phyloP scores from a whole-genome alignment of 1,140 invertebrate species.

The Leptinotarsa undecemlineata region DNA sequence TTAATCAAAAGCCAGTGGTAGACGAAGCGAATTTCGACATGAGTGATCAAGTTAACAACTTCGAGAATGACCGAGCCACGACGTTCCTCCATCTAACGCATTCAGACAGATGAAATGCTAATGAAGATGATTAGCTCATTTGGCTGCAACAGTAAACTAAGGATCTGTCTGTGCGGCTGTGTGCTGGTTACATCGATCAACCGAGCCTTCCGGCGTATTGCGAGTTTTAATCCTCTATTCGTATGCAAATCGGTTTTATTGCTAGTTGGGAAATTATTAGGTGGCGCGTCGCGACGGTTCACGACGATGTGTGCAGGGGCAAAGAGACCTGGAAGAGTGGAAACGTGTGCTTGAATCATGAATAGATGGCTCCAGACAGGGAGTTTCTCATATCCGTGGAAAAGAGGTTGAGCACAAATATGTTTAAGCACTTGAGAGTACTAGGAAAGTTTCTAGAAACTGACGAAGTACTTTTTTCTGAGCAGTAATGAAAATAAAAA shows the following conservation, averaged over 20 bases:
- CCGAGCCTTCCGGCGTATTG: conserved; percentile 36
- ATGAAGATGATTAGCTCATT: conserved; percentile 44
- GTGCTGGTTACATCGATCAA: conserved; percentile 38
- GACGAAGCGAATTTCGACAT: neutral
- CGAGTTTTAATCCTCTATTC: conserved; percentile 50
- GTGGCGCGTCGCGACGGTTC: conserved; percentile 35
- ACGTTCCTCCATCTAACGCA: neutral
- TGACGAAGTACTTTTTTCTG: no score
- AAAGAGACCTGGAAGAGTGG: neutral
- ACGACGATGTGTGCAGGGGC: conserved; percentile 24
- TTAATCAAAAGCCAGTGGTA: conserved; percentile 10
- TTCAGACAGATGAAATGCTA: conserved; percentile 19
- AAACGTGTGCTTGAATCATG: no score
- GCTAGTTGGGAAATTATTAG: conserved; percentile 51
- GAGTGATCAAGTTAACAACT: conserved; percentile 22
- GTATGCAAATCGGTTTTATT: conserved; percentile 52
- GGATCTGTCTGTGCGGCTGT: conserved; percentile 35
- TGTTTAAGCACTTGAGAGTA: no score
- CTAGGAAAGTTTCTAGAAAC: no score
- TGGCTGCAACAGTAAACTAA: conserved; percentile 36
- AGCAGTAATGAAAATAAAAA: no score
- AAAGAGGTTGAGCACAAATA: no score
- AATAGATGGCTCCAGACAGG: no score
- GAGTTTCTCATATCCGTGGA: no score
- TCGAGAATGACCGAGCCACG: neutral